These are phyloP conservation scores for Corythaeola cristata DNA, from an alignment of 2,113 vertebrate genomes.

Conservation along the genomic window DNA sequence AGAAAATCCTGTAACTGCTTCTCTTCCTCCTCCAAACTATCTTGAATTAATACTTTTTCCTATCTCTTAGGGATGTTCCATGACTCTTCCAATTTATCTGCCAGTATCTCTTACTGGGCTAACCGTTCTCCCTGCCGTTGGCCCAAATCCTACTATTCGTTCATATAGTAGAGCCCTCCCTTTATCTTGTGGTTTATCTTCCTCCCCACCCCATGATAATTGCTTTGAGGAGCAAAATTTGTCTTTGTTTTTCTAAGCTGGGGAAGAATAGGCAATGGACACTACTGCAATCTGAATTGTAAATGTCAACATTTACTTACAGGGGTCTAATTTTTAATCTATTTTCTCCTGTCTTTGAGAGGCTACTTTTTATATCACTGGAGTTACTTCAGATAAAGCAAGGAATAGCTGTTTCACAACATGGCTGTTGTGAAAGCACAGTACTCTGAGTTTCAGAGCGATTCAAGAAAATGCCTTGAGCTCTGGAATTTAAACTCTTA, in stretches of 20 bases:
- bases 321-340: neutral
- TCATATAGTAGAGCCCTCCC: neutral
- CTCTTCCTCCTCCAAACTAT: neutral
- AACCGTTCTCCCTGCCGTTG: neutral
- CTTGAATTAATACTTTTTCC: neutral
- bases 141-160: neutral
- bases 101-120: neutral
- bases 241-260: neutral
- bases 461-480: neutral
- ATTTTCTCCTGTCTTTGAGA: neutral
- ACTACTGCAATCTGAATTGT: neutral
- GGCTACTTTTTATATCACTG: neutral
- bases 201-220: neutral
- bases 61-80: neutral
- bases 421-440: slow-evolving; percentile 17
- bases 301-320: neutral
- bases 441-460: neutral
- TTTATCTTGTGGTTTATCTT: neutral
- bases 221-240: slow-evolving; percentile 5
- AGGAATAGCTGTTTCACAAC: slow-evolving; percentile 18
- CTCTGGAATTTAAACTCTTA: slow-evolving; percentile 12
- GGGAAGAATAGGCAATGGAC: neutral
- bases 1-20: neutral
- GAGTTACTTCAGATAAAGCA: neutral
- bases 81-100: neutral